phyloP scores from a whole-genome alignment of 2,888 invertebrate species.

The Aleiodes alternator region DNA sequence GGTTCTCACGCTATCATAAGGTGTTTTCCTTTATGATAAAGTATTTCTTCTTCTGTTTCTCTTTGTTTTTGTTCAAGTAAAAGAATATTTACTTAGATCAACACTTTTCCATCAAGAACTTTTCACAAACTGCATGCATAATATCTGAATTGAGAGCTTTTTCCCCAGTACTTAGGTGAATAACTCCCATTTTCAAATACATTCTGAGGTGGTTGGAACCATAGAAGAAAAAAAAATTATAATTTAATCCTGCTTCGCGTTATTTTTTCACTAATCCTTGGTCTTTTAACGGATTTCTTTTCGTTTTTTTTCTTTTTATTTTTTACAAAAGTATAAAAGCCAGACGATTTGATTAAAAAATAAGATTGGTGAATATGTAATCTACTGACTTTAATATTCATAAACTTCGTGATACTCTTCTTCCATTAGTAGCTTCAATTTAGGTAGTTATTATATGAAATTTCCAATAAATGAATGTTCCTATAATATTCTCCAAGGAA shows the following conservation, averaged over 20 bases:
- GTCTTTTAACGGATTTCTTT: constrained; percentile 20
- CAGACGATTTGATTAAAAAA: constrained; percentile 21
- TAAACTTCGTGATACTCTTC: constrained; percentile 60
- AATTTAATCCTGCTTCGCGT: constrained; percentile 60
- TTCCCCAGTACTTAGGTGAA: neutral
- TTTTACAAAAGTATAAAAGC: constrained; percentile 13
- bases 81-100: neutral
- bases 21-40: constrained; percentile 27
- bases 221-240: constrained; percentile 61
- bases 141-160: constrained; percentile 29
- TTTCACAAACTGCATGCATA: constrained; percentile 42
- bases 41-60: neutral
- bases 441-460: too few relatives aligned
- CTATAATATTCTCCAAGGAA: too few relatives aligned
- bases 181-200: constrained; percentile 23
- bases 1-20: constrained; percentile 62
- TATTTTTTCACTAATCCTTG: constrained; percentile 66
- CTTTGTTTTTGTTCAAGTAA: neutral
- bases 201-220: constrained; percentile 25
- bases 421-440: neutral
- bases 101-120: constrained; percentile 36
- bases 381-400: constrained; percentile 73
- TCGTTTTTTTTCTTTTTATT: constrained; percentile 7
- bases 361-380: constrained; percentile 59
- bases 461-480: too few relatives aligned